Evolutionary conservation across 2,113 vertebrate genomes (phyloP).

Genomic region (Recurvirostra avosetta): DNA sequence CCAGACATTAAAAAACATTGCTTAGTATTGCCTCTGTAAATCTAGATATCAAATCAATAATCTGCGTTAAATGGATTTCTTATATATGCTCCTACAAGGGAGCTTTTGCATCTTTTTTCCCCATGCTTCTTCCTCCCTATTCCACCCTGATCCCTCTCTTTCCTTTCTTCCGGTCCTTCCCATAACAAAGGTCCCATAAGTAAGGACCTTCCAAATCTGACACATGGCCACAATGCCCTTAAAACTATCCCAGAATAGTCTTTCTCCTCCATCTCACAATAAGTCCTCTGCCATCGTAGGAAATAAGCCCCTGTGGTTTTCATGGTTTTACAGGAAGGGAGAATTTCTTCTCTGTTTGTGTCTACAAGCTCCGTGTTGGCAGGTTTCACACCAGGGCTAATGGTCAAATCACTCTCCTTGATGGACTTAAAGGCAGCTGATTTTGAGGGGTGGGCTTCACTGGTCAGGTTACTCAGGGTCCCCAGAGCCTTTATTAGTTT

Average conservation of each 20-base stretch:
- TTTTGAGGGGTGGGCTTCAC: background rate
- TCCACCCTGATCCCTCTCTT: background rate
- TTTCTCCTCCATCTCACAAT: background rate
- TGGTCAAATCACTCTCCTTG: background rate
- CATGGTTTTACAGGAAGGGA: background rate
- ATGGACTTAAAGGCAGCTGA: background rate
- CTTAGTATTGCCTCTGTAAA: background rate
- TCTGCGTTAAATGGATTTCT: background rate
- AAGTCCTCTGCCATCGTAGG: background rate
- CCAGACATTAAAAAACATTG: background rate
- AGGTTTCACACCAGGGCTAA: background rate
- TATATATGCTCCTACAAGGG: background rate
- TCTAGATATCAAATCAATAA: background rate
- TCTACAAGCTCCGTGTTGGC: fast-evolving
- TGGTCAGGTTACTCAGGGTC: background rate
- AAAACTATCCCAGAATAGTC: background rate
- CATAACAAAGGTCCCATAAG: background rate
- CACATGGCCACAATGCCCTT: background rate
- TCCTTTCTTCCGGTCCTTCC: background rate
- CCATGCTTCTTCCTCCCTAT: background rate
- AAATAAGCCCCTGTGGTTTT: background rate
- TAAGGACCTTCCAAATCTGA: background rate
- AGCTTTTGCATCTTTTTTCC: background rate
- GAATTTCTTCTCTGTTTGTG: background rate
- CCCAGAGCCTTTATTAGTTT: background rate